phyloP scores from a whole-genome alignment of 1,140 invertebrate species.

The Drosophila serrata region DNA sequence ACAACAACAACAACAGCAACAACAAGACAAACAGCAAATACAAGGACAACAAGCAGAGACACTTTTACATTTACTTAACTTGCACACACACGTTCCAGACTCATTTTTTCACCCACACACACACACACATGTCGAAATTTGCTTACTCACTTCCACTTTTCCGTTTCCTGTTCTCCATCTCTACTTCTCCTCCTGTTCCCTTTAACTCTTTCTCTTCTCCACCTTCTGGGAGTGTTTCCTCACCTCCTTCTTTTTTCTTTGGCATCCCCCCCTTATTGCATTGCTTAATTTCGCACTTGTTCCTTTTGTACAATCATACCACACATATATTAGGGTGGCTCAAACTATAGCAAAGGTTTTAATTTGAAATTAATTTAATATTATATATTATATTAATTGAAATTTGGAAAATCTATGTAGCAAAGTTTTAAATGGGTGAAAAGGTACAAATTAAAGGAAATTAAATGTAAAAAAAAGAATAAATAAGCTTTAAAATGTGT shows the following conservation, averaged over 20 bases:
- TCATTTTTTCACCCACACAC: conserved; percentile 35
- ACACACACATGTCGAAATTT: conserved; percentile 58
- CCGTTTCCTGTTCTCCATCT: conserved; percentile 31
- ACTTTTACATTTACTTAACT: conserved; percentile 58
- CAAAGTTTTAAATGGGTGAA: too few species aligned
- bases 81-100: conserved; percentile 7
- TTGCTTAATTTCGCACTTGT: conserved; percentile 77
- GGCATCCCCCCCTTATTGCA: conserved; percentile 39
- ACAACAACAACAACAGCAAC: conserved; percentile 13
- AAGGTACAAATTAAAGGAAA: too few species aligned
- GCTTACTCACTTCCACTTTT: conserved; percentile 70
- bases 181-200: neutral
- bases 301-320: conserved; percentile 33
- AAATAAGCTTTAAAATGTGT: too few species aligned
- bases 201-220: neutral
- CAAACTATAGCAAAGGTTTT: neutral
- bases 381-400: too few species aligned
- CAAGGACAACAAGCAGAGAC: conserved; percentile 41
- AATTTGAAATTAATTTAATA: too few species aligned
- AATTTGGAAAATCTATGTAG: too few species aligned
- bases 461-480: too few species aligned
- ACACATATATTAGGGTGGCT: conserved; percentile 20
- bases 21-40: conserved; percentile 19
- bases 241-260: conserved; percentile 6
- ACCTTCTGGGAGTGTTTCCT: neutral